These are phyloP conservation scores for Eupithecia vulgata DNA, from an alignment of 2,888 invertebrate genomes.

Conservation along the genomic window DNA sequence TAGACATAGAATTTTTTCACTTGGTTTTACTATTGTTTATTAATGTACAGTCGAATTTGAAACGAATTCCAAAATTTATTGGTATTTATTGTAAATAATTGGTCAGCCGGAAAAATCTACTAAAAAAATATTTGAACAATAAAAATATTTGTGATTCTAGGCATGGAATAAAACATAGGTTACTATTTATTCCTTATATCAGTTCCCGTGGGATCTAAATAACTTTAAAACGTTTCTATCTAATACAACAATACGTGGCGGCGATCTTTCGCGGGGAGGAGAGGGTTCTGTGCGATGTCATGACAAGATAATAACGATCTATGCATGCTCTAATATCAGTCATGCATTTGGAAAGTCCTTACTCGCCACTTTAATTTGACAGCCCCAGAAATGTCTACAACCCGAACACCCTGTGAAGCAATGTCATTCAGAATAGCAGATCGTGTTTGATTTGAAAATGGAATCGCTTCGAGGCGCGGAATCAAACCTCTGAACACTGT, in stretches of 20 bases:
- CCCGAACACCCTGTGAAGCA: slow-evolving; percentile 44
- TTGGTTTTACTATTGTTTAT: no score
- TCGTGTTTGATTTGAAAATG: slow-evolving; percentile 56
- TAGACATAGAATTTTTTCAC: no score
- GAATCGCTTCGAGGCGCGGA: slow-evolving; percentile 48
- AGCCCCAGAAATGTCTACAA: neutral
- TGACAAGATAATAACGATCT: neutral
- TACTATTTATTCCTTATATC: no score
- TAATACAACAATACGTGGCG: neutral
- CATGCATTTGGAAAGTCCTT: neutral
- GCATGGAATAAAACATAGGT: no score
- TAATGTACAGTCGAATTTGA: no score
- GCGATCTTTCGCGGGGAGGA: neutral
- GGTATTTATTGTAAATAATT: no score
- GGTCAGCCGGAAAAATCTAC: no score
- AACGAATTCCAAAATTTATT: no score
- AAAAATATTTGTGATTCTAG: no score
- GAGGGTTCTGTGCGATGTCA: neutral
- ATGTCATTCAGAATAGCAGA: slow-evolving; percentile 48
- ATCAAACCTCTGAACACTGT: slow-evolving; percentile 37
- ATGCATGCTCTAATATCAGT: neutral
- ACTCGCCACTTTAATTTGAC: neutral
- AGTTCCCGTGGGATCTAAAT: no score
- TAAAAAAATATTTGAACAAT: no score
- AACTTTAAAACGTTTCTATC: no score